Conservation (phyloP, 1,140 invertebrate genomes). For the Euwallacea similis region DNA sequence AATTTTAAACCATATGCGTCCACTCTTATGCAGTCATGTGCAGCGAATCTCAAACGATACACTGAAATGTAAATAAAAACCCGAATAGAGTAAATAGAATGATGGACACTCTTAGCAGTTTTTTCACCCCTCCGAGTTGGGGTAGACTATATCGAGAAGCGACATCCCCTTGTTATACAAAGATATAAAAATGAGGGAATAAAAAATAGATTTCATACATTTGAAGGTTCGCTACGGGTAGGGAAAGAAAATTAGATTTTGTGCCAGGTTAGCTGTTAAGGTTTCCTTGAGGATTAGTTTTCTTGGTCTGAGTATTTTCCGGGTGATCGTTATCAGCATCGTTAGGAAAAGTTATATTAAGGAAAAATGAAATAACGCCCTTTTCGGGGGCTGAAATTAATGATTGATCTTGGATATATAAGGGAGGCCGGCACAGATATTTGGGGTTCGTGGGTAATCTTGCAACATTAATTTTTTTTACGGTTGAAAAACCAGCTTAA, state of each 20-base stretch:
- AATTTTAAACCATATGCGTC: too few species aligned
- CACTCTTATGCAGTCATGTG: too few species aligned
- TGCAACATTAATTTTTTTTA: background rate
- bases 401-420: constrained; percentile 32
- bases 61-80: background rate
- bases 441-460: background rate
- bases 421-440: constrained; percentile 3
- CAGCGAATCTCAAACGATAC: background rate
- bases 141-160: background rate
- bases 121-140: background rate
- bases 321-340: constrained; percentile 27
- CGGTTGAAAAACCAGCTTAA: too few species aligned
- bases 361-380: constrained; percentile 26
- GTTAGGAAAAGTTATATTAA: constrained; percentile 34
- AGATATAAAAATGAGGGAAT: constrained; percentile 16
- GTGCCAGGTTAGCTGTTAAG: constrained; percentile 28
- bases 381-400: constrained; percentile 29
- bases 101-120: background rate
- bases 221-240: constrained; percentile 14
- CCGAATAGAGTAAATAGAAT: background rate
- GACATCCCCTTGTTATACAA: constrained; percentile 14
- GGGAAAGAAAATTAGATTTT: constrained; percentile 29
- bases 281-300: constrained; percentile 25
- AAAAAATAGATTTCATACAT: constrained; percentile 32
- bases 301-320: constrained; percentile 17